Evolutionary conservation across 1,140 invertebrate species (phyloP), one percentile per base, ranked within the genome.

Genomic region (Medauroidea extradentata): DNA sequence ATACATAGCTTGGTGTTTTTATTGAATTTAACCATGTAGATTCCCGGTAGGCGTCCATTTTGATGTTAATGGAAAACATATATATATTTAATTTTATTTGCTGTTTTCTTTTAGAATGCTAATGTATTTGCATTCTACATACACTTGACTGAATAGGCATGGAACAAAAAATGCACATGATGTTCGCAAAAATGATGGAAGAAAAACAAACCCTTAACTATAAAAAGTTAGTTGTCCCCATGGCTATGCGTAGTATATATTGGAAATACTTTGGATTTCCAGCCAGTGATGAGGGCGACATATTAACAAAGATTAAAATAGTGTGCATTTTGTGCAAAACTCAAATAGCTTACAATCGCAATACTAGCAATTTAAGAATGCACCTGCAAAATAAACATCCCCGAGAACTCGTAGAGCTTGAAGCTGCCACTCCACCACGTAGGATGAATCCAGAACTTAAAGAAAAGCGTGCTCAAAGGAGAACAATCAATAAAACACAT

Each of bases 221-320:
- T 55, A 78, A 79, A 54, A 78, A 77, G 59, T 63, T 82, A 4
- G 79, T 82, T 8, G 81, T 82, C 9, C 81, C 81, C 3, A 74
- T 75, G 61, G 75, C 79, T 1, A 85, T 84, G 83, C 72, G 83
- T 54, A 83, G 81, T 63, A 81, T 83, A 43, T 85, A 84, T 66
- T 85, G 83, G 83, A 83, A 82, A 63, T 83, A 81, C 66, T 85
- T 83, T 69, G 83, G 83, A 14, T 85, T 85, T 71, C 83, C 83
- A 43, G 83, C 82, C 0, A 79, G 78, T 41, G 81, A 83, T 18
- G 75, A 81, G 38, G 81, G 82, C 41, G 77, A 79, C 54, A 83
- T 85, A 56, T 69, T 85, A 2, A 84, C 82, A n/a, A 83, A 81
- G 72, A 73, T 81, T 3, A 83, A 82, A 64, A 83, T 85, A 9